A percentile compares a stretch with the other conserved stretches of the same genome.
phyloP scores from a whole-genome alignment of 2,113 vertebrate species.

The Chelonoidis abingdonii region DNA sequence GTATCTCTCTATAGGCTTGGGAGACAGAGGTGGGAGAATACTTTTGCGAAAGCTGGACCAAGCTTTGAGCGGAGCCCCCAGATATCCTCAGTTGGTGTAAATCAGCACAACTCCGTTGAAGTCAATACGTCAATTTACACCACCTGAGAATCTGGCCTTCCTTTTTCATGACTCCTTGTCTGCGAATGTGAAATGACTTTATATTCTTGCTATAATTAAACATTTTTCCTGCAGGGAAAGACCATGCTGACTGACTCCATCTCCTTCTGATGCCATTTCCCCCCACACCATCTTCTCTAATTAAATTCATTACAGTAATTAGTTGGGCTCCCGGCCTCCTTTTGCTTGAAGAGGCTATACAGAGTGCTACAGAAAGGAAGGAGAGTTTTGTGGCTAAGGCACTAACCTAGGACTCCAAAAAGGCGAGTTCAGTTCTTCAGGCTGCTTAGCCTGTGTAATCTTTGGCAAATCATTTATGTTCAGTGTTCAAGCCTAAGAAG shows the following conservation, averaged over 20 bases:
- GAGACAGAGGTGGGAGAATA: neutral
- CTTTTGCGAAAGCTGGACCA: neutral
- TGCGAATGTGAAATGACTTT: neutral
- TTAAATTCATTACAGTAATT: neutral
- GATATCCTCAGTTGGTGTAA: neutral
- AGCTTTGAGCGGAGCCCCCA: neutral
- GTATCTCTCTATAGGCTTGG: neutral
- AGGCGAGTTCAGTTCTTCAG: neutral
- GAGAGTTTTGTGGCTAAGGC: neutral
- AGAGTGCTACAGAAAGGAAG: neutral
- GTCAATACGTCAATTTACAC: neutral
- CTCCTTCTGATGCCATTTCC: neutral
- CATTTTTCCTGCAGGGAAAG: neutral
- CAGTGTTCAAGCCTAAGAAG: too few relatives aligned
- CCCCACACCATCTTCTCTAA: neutral
- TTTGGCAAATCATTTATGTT: too few relatives aligned
- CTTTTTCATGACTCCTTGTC: neutral
- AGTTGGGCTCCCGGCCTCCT: neutral
- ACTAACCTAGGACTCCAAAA: neutral
- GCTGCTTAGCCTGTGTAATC: neutral
- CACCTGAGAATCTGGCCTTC: neutral
- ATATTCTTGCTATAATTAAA: neutral
- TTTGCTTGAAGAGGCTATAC: neutral
- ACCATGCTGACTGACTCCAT: neutral
- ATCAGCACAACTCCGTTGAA: neutral